Percentiles rank a stretch among this genome's conserved stretches.
Evolutionary conservation across 2,888 invertebrate genomes (phyloP).

Genomic region (Melieria omissa): DNA sequence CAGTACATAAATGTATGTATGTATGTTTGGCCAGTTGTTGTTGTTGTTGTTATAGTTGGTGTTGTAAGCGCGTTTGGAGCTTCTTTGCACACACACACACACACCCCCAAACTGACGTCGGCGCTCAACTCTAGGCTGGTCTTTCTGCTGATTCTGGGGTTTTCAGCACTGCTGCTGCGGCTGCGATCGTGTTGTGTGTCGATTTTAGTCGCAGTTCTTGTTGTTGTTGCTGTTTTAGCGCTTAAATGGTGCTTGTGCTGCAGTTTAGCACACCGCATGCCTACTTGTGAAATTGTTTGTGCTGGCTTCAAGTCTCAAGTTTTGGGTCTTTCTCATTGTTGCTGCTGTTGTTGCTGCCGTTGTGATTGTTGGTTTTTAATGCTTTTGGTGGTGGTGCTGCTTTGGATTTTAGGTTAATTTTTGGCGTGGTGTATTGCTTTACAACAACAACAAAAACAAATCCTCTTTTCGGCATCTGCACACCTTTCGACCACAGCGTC

Average conservation of each 20-base stretch:
- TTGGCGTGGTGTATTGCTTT: conserved; percentile 40
- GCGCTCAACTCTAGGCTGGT: conserved; percentile 9
- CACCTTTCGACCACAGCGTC: conserved; percentile 24
- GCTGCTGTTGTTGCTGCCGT: conserved; percentile 28
- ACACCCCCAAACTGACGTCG: conserved; percentile 24
- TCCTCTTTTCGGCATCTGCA: conserved; percentile 30
- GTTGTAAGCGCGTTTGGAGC: conserved; percentile 22
- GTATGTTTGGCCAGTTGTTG: conserved; percentile 28
- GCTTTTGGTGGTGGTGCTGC: conserved; percentile 40
- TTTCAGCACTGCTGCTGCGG: conserved; percentile 19
- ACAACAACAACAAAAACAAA: conserved; percentile 3
- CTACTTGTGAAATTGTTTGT: conserved; percentile 32
- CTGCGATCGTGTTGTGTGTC: conserved; percentile 32
- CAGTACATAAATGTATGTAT: background rate
- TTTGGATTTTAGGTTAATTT: conserved; percentile 42
- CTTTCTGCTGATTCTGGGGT: conserved; percentile 20
- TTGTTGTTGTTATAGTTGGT: conserved; percentile 41
- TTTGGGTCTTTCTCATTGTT: too few species aligned
- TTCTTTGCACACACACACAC: conserved; percentile 1
- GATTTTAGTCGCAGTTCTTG: conserved; percentile 3
- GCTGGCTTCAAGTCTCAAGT: too few species aligned
- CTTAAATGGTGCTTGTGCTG: conserved; percentile 42
- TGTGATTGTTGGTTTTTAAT: conserved; percentile 24
- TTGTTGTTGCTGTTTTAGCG: conserved; percentile 11
- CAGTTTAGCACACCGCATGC: conserved; percentile 32